These are phyloP conservation scores for Lumbricus terrestris DNA, from an alignment of 2,888 invertebrate species.

Conservation along the genomic window DNA sequence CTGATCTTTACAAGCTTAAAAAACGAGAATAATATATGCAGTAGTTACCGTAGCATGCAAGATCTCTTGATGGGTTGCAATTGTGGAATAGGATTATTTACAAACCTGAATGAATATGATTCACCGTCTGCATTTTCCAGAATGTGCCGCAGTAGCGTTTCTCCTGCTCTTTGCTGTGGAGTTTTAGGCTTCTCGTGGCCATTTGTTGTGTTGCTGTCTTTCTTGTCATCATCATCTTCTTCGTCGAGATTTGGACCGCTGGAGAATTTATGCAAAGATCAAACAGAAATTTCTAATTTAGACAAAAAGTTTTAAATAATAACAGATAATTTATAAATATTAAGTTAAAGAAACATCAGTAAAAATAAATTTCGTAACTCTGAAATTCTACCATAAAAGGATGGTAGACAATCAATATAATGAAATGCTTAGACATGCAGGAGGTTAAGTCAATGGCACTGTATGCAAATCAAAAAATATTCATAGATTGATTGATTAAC, in stretches of 20 bases:
- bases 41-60: not conserved
- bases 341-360: not conserved
- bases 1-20: not conserved
- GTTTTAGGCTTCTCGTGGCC: slow-evolving; percentile 50
- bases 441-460: no score
- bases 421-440: no score
- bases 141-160: slow-evolving; percentile 52
- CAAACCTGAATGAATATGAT: slow-evolving; percentile 56
- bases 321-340: not conserved
- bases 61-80: not conserved
- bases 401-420: no score
- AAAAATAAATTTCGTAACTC: no score
- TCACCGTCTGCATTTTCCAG: slow-evolving; percentile 55
- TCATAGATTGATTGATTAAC: no score
- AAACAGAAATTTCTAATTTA: not conserved
- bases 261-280: slow-evolving; percentile 15
- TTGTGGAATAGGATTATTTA: not conserved
- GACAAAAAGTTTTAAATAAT: not conserved
- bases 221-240: slow-evolving; percentile 43
- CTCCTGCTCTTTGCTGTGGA: slow-evolving; percentile 52
- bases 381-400: no score
- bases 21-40: not conserved
- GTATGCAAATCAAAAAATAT: no score
- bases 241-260: slow-evolving; percentile 53
- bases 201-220: not conserved